phyloP scores from a whole-genome alignment of 1,140 invertebrate species.

The Cherax quadricarinatus region DNA sequence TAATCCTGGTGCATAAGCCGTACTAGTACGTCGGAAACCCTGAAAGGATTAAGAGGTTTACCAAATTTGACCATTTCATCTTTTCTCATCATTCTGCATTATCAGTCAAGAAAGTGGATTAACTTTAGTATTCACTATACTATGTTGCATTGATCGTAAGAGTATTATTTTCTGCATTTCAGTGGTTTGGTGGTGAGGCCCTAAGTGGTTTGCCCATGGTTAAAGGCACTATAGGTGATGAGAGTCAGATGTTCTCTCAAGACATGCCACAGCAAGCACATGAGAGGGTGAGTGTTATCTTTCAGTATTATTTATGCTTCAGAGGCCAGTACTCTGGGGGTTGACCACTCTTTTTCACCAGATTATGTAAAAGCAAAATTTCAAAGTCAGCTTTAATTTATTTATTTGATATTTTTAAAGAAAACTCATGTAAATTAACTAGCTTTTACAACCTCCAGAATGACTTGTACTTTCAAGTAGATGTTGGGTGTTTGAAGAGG shows the following conservation, averaged over 20 bases:
- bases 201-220: not conserved
- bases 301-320: not conserved
- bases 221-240: not conserved
- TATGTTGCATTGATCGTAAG: not conserved
- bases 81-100: no score
- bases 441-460: not conserved
- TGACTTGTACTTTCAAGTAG: not conserved
- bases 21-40: no score
- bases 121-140: no score
- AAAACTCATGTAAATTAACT: not conserved
- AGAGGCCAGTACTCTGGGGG: not conserved
- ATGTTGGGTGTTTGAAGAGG: not conserved
- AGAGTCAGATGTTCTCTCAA: not conserved
- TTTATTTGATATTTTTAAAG: not conserved
- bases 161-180: not conserved
- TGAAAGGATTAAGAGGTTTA: no score
- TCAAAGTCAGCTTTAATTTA: not conserved
- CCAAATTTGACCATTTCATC: no score
- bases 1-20: no score
- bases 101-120: no score
- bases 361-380: not conserved
- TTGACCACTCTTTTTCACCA: not conserved
- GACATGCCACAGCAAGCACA: not conserved
- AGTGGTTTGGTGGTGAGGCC: slow-evolving; percentile 28
- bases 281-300: slow-evolving; percentile 19